Percentiles rank a stretch among this genome's conserved stretches.
phyloP scores from a whole-genome alignment of 2,888 invertebrate species.

The Rotaria magnacalcarata region DNA sequence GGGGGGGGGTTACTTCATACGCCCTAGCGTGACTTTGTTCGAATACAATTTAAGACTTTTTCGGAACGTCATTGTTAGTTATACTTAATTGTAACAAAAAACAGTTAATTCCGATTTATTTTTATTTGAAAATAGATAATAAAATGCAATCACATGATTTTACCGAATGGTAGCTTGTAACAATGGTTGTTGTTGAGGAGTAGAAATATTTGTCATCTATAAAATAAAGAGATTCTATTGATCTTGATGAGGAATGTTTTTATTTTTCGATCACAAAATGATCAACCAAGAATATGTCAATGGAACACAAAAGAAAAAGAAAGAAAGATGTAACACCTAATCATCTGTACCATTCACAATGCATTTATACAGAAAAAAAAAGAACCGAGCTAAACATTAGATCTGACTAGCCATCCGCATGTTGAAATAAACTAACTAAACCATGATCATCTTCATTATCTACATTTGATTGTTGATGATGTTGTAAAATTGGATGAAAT shows the following conservation, averaged over 20 bases:
- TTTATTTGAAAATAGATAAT: too few relatives aligned
- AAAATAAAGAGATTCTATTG: neutral
- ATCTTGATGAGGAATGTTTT: neutral
- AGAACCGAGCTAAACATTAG: neutral
- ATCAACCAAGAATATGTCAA: neutral
- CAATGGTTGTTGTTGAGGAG: neutral
- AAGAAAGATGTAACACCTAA: neutral
- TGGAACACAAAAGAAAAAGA: neutral
- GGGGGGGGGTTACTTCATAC: too few relatives aligned
- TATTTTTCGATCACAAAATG: neutral
- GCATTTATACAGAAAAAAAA: neutral
- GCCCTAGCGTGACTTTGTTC: too few relatives aligned
- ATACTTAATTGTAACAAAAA: too few relatives aligned
- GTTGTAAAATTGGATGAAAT: neutral
- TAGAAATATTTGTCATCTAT: neutral
- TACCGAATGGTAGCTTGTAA: neutral
- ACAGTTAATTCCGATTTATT: too few relatives aligned
- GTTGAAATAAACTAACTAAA: neutral
- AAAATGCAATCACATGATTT: neutral
- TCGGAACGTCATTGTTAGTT: too few relatives aligned
- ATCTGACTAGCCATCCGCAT: neutral
- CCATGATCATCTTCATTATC: conserved; percentile 17
- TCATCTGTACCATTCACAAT: neutral
- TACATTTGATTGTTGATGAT: neutral
- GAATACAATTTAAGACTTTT: too few relatives aligned